Evolutionary conservation across 2,888 invertebrate genomes (phyloP).

Genomic region (Dascillus cervinus): DNA sequence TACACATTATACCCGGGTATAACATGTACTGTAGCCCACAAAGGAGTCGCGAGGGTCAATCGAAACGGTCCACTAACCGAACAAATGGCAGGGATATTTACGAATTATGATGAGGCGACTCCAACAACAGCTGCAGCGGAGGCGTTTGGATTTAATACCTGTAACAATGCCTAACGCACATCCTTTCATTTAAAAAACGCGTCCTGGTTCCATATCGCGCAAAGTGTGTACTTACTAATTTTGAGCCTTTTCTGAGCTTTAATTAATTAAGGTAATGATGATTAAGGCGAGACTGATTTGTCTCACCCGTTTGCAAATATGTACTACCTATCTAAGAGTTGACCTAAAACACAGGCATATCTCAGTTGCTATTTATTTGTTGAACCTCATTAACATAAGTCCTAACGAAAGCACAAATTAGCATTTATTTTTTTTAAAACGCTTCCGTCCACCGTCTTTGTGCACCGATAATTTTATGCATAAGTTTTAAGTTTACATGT

Average conservation of each 20-base stretch:
- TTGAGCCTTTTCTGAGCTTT: constrained; percentile 23
- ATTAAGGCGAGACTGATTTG: constrained; percentile 18
- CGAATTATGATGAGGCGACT: constrained; percentile 47
- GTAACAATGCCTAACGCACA: background rate
- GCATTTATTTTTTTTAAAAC: too few relatives aligned
- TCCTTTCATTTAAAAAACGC: constrained; percentile 8
- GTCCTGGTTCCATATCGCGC: constrained; percentile 20
- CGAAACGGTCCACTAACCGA: constrained; percentile 37
- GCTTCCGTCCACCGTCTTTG: too few relatives aligned
- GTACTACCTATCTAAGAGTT: too few relatives aligned
- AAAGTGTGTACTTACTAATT: constrained; percentile 12
- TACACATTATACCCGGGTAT: constrained; percentile 67
- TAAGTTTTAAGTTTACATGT: too few relatives aligned
- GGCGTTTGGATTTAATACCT: constrained; percentile 35
- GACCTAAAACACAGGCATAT: too few relatives aligned
- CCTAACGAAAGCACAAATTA: too few relatives aligned
- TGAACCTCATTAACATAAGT: too few relatives aligned
- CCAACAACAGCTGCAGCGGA: constrained; percentile 22
- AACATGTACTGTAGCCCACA: constrained; percentile 60
- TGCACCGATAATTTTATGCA: too few relatives aligned
- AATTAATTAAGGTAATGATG: constrained; percentile 16
- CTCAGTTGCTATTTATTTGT: too few relatives aligned
- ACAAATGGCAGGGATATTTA: constrained; percentile 49
- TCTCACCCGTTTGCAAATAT: too few relatives aligned
- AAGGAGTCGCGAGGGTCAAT: constrained; percentile 39